Evolutionary conservation across 1,140 invertebrate genomes (phyloP), one percentile per base, ranked within the genome.

Genomic region (Pantala flavescens): DNA sequence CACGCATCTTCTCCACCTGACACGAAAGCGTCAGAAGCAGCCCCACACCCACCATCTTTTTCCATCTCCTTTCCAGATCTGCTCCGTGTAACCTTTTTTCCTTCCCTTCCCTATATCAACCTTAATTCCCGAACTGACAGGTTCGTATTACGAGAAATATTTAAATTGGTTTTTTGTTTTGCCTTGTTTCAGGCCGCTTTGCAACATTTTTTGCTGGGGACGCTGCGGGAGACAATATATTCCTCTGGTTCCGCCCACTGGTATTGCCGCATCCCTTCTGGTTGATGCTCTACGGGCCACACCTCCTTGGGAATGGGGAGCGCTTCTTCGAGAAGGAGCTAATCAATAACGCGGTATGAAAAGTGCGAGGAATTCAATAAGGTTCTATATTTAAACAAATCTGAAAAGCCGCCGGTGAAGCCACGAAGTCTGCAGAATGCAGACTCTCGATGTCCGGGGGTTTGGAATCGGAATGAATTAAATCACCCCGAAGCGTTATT

Each of bases 131-230:
- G 12, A 63, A 63, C 49, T 63, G 49, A 63, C 49, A 63, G 49
- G 49, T 63, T 63, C 49, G n/a, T 63, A 63, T 63, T 63, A 63
- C 49, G 49, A 63, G 49, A 63, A 63, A 63, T 63, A 63, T 63
- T 63, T 63, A 63, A 63, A 63, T 63, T 63, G 49, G 49, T 63
- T 63, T 63, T 63, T 63, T 63, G 49, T 63, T 63, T 63, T 63
- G 49, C n/a, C 49, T 63, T 63, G 49, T 63, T 63, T 63, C 49
- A 16, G n/a, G n/a, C 49, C 49, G 49, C 49, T 63, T 63, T 63
- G 49, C 49, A 19, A 63, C 49, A 19, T 63, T 63, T 63, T 63
- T 63, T 63, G 49, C 49, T 12, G 49, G n/a, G 49, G 49, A 21
- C 49, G 16, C 49, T 3, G 49, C 49, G 49, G 49, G 49, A 63